Evolutionary conservation across 2,113 vertebrate species (phyloP), one percentile per base, ranked within the genome.

Genomic region (Pseudolaguvia tuberculata): DNA sequence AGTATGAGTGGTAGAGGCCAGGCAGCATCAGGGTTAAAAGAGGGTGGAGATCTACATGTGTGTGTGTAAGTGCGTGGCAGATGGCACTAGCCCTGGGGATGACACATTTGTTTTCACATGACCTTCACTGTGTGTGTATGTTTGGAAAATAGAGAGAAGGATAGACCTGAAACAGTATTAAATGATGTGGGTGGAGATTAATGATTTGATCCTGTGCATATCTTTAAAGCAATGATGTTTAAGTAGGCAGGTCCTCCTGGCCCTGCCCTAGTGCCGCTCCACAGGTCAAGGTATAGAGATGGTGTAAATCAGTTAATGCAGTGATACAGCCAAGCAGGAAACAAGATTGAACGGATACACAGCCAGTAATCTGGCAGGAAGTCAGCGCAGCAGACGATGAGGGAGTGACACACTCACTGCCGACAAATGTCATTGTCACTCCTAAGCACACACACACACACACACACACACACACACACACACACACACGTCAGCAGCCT

Each of bases 341-440:
- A 17, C 15, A 17, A 65, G 62, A 65, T 47, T n/a, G 12, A 47
- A 42, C 13, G 2, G 42, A 48, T 21, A 48, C 23, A 2, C 13
- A 23, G 61, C 21, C 1, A 7, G 42, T 61, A 53, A 48, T 57
- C 53, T 56, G 27, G 39, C 67, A 71, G 53, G 48, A 51, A 55
- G 70, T 48, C 18, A 51, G 68, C 23, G 5, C n/a, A 10, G 39
- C 35, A 50, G 62, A 51, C 58, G 73, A 57, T 10, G 18, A 21
- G 11, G 53, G n/a, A 39, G 39, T 42, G 51, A 47, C 48, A 62
- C 63, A 62, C 50, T 21, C 23, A 10, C 23, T 27, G 31, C 57
- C 68, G 83, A 83, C 73, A 78, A 66, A 74, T 63, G 31, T 18
- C 50, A 74, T 52, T 35, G 48, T 63, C 71, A 52, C 27, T 63